phyloP scores from a whole-genome alignment of 2,113 vertebrate genomes.

The Sebastes fasciatus region DNA sequence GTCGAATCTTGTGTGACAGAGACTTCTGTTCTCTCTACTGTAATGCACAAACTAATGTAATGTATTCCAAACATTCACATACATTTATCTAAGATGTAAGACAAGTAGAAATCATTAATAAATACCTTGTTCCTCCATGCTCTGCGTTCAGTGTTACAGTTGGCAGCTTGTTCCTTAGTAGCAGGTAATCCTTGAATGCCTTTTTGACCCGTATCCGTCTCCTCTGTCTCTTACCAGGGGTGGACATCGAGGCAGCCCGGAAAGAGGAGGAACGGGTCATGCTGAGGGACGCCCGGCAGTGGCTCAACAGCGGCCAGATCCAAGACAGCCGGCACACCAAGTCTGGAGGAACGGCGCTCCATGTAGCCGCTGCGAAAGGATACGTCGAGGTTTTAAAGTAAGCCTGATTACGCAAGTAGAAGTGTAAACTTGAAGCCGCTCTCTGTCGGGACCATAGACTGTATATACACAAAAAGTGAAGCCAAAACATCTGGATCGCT shows the following conservation, averaged over 20 bases:
- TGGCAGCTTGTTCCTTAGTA: conserved; percentile 17
- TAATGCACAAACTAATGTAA: conserved; percentile 9
- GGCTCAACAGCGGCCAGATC: conserved; percentile 98
- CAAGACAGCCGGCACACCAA: conserved; percentile 94
- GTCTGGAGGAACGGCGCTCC: conserved; percentile 96
- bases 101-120: background rate
- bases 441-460: background rate
- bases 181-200: conserved; percentile 32
- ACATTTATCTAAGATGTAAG: background rate
- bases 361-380: conserved; percentile 97
- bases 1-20: background rate
- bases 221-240: conserved; percentile 80
- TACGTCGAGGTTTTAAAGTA: conserved; percentile 99
- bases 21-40: background rate
- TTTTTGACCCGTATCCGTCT: background rate
- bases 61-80: conserved; percentile 14
- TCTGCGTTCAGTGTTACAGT: conserved; percentile 9
- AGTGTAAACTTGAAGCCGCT: background rate
- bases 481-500: too few relatives aligned
- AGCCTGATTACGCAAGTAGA: conserved; percentile 65
- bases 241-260: conserved; percentile 97
- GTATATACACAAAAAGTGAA: too few relatives aligned
- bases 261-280: conserved; percentile 98
- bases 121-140: background rate
- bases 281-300: conserved; percentile 96